Conservation (phyloP, 2,888 invertebrate species). For the Lymantria dispar region DNA sequence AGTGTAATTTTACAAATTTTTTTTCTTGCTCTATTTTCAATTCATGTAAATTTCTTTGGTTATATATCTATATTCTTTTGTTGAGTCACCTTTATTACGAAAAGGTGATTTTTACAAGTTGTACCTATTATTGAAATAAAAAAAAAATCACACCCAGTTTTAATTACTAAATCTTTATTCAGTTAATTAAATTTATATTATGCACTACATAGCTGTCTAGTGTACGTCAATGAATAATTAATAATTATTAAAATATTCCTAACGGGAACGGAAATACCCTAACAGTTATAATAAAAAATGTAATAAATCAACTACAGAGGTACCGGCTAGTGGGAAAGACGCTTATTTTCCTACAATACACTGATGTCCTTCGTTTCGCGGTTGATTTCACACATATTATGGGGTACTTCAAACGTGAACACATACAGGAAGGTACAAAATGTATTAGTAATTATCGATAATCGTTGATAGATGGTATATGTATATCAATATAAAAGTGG, state of each 20-base stretch:
- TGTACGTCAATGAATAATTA: not conserved
- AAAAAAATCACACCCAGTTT: no score
- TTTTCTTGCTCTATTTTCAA: no score
- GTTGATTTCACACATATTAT: constrained; percentile 53
- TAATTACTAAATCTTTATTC: no score
- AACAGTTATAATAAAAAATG: not conserved
- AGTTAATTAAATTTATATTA: no score
- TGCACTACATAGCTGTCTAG: not conserved
- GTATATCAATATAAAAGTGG: no score
- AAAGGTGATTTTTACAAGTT: no score
- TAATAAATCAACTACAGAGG: not conserved
- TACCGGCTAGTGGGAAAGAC: constrained; percentile 3
- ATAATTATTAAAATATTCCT: not conserved
- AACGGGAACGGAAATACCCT: not conserved
- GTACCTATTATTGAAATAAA: no score
- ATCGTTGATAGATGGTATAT: no score
- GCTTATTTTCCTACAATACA: constrained; percentile 36
- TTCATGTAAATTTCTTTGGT: no score
- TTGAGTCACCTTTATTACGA: no score
- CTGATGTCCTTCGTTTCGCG: constrained; percentile 46
- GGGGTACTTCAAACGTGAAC: constrained; percentile 24
- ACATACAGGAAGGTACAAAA: constrained; percentile 32
- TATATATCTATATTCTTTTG: no score
- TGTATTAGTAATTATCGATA: not conserved
- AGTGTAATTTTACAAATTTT: no score